These are phyloP conservation scores for Opisthocomus hoazin DNA, from an alignment of 2,113 vertebrate genomes.

Conservation along the genomic window DNA sequence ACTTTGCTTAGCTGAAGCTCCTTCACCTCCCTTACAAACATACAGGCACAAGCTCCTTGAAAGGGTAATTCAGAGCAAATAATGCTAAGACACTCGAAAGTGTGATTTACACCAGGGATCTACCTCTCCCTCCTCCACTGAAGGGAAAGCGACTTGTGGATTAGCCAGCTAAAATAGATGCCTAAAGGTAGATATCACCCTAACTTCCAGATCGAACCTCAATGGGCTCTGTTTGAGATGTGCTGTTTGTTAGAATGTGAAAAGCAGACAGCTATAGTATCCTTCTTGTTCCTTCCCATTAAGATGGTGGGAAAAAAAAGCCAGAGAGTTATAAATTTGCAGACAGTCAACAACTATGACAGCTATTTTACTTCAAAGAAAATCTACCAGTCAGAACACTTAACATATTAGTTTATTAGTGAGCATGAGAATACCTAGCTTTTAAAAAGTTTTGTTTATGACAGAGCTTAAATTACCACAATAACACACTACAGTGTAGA, in stretches of 20 bases:
- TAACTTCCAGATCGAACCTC: not conserved
- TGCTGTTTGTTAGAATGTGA: not conserved
- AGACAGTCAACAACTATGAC: not conserved
- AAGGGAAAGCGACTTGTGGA: not conserved
- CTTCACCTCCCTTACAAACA: conserved; percentile 1
- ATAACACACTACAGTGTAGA: not conserved
- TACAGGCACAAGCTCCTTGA: not conserved
- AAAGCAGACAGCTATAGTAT: not conserved
- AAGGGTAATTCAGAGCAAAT: not conserved
- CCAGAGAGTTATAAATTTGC: not conserved
- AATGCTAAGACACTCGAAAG: not conserved
- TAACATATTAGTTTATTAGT: not conserved
- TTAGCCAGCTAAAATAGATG: not conserved
- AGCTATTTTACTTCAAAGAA: not conserved
- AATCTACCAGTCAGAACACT: not conserved
- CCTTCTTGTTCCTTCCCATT: not conserved
- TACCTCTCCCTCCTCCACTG: not conserved
- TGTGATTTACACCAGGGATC: not conserved
- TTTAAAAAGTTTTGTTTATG: not conserved
- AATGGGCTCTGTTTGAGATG: not conserved
- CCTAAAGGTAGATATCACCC: not conserved
- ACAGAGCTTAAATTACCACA: not conserved
- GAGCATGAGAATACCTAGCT: not conserved
- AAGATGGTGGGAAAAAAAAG: not conserved
- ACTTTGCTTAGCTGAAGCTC: conserved; percentile 17